Evolutionary conservation across 1,140 invertebrate genomes (phyloP), one percentile per base, ranked within the genome.

Genomic region (Procambarus virginalis): DNA sequence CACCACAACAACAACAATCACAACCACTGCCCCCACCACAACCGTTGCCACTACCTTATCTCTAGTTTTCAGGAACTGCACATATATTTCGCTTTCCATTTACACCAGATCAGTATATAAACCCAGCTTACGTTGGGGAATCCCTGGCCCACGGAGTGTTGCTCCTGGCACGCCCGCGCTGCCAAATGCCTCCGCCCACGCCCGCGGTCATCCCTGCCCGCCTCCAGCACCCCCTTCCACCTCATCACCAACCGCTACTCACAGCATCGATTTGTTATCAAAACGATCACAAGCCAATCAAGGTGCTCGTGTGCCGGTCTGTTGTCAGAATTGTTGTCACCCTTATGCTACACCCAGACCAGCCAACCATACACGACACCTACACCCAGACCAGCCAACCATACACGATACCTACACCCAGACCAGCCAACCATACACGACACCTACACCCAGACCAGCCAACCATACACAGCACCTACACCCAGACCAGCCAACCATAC

Each of bases 91-190:
- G 64, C 4, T 73, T 73, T 34, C n/a, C 68, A 73, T 73, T 73
- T 73, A 73, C 10, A 60, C n/a, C 12, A 60, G 22, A 48, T 14
- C 79, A 81, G 55, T 34, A 81, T 81, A 81, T 81, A 81, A 55
- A n/a, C 55, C n/a, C n/a, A 55, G 49, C 60, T 51, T 55, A 81
- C 55, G 55, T 20, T 81, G 20, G 79, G 79, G 79, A 81, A 60
- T 81, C 79, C 79, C 79, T 20, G 51, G 79, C 79, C 79, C 79
- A 51, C 79, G 2, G 51, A 60, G 79, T 81, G 79, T n/a, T 79
- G 48, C 10, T 45, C n/a, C 81, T 84, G 60, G 68, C 68, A 68
- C 60, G 34, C 81, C 81, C 80, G 20, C n/a, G 51, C 48, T 73
- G 60, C 81, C 60, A 68, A 68, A 84, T 70, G 60, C 81, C 81